These are phyloP conservation scores for Nasua narica DNA, from an alignment of 2,797 vertebrate genomes.

Conservation along the genomic window DNA sequence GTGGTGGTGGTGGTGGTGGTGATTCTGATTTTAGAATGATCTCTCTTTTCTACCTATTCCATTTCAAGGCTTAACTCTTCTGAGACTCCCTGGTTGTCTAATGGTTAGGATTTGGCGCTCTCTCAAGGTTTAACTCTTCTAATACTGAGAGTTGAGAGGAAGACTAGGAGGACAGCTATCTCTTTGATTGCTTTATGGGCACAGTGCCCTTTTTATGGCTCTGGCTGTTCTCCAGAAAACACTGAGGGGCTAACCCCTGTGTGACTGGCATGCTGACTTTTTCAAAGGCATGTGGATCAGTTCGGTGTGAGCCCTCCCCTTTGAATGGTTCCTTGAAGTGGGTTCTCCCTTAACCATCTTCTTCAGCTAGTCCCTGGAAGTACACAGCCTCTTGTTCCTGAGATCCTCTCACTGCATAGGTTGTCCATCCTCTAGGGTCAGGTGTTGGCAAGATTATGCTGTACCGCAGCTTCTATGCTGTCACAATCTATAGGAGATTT, in stretches of 20 bases:
- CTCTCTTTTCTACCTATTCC: neutral
- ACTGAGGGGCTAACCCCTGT: neutral
- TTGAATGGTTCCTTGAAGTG: neutral
- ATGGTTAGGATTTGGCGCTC: neutral
- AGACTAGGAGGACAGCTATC: neutral
- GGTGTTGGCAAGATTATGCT: neutral
- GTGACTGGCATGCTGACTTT: neutral
- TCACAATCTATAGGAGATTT: neutral
- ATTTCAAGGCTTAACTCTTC: neutral
- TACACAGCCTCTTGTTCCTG: neutral
- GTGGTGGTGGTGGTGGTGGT: neutral
- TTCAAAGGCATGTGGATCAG: neutral
- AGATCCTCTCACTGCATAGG: neutral
- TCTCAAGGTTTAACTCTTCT: neutral
- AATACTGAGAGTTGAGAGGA: neutral
- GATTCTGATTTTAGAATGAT: neutral
- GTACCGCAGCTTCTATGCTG: neutral
- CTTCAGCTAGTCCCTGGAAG: neutral
- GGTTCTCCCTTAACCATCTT: neutral
- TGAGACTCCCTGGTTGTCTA: neutral
- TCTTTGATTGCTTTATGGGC: neutral
- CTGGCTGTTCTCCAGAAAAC: neutral
- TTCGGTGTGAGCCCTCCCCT: neutral
- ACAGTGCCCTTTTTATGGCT: neutral
- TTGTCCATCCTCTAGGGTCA: neutral